phyloP scores from a whole-genome alignment of 2,113 vertebrate genomes.

The Pachycephala philippinensis region DNA sequence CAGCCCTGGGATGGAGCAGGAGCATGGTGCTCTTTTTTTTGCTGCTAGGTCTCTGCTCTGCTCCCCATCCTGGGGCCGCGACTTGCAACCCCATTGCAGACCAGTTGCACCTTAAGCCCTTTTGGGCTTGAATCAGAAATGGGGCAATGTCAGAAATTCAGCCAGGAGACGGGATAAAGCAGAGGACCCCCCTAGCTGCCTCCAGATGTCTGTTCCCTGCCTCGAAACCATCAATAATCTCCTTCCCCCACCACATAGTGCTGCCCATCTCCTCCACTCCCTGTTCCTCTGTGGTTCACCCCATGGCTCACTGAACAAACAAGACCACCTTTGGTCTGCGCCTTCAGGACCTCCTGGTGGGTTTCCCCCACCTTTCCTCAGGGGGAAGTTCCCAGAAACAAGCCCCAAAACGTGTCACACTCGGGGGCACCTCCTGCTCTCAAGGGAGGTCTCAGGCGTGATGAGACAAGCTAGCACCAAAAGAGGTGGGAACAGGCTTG shows the following conservation, averaged over 20 bases:
- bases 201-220: slow-evolving; percentile 1
- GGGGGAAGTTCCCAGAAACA: not conserved
- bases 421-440: not conserved
- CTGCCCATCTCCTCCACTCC: not conserved
- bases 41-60: slow-evolving; percentile 58
- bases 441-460: not conserved
- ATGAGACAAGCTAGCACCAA: slow-evolving; percentile 20
- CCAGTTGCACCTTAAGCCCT: slow-evolving; percentile 54
- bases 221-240: not conserved
- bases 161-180: slow-evolving; percentile 22
- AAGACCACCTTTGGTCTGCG: not conserved
- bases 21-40: not conserved
- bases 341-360: not conserved
- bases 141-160: slow-evolving; percentile 23
- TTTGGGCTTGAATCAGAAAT: slow-evolving; percentile 43
- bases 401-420: not conserved
- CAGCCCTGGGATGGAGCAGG: not conserved
- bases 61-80: not conserved
- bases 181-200: not conserved
- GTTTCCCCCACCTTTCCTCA: not conserved
- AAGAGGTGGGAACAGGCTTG: not conserved
- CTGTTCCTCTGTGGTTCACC: not conserved
- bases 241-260: not conserved
- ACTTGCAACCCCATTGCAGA: slow-evolving; percentile 46
- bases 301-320: not conserved